A percentile compares a stretch with the other conserved stretches of the same genome.
Conservation (phyloP, 2,888 invertebrate species). For the Rhimphoctona megacephalus region DNA sequence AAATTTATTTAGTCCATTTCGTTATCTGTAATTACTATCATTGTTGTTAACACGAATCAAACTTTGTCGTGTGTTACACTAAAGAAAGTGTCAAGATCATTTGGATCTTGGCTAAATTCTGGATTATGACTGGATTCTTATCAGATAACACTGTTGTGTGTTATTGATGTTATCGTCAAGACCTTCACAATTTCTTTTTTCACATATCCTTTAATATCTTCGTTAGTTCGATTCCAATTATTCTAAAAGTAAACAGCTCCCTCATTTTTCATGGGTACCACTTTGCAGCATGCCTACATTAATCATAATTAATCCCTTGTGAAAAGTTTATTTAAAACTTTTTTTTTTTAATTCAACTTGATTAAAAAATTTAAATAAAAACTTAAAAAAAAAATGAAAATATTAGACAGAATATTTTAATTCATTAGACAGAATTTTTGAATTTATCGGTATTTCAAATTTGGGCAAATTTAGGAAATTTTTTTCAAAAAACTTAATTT, state of each 20-base stretch:
- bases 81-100: neutral
- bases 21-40: neutral
- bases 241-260: neutral
- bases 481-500: too few relatives aligned
- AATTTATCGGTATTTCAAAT: too few relatives aligned
- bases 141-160: neutral
- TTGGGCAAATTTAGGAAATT: too few relatives aligned
- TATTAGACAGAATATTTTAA: too few relatives aligned
- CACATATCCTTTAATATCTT: neutral
- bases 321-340: too few relatives aligned
- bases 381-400: too few relatives aligned
- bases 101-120: neutral
- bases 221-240: neutral
- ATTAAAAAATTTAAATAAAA: too few relatives aligned
- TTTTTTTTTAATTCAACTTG: too few relatives aligned
- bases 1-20: neutral
- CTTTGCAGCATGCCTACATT: neutral
- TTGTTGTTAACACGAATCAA: neutral
- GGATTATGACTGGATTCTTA: neutral
- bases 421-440: too few relatives aligned
- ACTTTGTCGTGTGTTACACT: neutral
- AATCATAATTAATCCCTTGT: too few relatives aligned
- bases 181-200: neutral
- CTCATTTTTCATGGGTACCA: neutral
- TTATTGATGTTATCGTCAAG: neutral